A percentile compares a stretch with the other conserved stretches of the same genome.
Conservation (phyloP, 2,797 vertebrate species). For the Tokudaia tokunoshimensis region DNA sequence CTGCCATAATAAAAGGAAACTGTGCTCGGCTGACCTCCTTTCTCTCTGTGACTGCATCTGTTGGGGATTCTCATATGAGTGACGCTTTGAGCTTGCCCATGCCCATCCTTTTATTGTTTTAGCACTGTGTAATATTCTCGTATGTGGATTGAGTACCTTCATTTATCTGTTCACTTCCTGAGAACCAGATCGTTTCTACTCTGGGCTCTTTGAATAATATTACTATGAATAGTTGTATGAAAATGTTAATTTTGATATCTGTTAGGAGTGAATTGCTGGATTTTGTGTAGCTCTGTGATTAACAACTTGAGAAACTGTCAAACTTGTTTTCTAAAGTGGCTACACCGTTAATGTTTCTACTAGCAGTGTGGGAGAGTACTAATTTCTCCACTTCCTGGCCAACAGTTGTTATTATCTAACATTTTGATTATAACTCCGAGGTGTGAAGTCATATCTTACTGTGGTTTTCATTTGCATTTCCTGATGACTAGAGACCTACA, state of each 20-base stretch:
- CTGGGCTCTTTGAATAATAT: background rate
- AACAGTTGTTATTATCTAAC: background rate
- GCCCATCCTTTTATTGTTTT: background rate
- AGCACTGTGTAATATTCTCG: background rate
- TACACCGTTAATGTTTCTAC: background rate
- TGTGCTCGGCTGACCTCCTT: background rate
- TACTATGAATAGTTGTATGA: background rate
- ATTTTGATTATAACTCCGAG: background rate
- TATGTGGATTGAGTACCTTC: background rate
- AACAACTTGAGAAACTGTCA: constrained; percentile 7
- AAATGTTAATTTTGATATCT: constrained; percentile 1
- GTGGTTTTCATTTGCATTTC: constrained; percentile 33
- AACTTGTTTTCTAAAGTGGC: background rate
- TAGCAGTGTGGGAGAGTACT: background rate
- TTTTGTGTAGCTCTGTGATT: background rate
- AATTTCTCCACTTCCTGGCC: background rate
- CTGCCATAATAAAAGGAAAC: constrained; percentile 5
- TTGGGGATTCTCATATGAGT: background rate
- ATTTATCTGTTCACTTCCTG: background rate
- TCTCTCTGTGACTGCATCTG: background rate
- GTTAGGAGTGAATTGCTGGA: background rate
- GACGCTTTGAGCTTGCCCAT: background rate
- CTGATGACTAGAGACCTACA: background rate
- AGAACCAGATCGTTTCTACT: background rate
- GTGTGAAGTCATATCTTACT: background rate